Evolutionary conservation across 53 echinoderm and acorn worm species (phyloP).

Genomic region (Temnopleurus reevesii): DNA sequence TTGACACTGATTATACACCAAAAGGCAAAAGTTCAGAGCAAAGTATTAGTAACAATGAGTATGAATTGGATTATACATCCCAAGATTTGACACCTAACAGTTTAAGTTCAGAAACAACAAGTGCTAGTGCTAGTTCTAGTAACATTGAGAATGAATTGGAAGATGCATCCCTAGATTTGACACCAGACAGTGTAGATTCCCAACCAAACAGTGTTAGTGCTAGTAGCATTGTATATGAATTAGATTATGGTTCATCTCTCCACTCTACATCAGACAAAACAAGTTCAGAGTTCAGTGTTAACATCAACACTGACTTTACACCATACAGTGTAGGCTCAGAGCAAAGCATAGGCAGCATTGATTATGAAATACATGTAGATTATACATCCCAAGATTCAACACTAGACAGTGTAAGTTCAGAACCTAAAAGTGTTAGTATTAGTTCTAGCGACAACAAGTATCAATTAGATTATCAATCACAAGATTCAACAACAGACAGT

Average conservation of each 20-base stretch:
- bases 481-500: neutral
- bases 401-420: neutral
- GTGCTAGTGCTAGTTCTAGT: neutral
- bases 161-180: neutral
- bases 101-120: neutral
- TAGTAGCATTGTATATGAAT: neutral
- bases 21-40: no score
- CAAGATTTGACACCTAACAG: neutral
- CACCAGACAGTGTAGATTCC: neutral
- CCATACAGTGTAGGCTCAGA: neutral
- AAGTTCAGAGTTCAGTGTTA: neutral
- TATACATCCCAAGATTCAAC: neutral
- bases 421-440: neutral
- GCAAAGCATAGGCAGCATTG: no score
- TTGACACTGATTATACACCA: neutral
- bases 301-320: neutral
- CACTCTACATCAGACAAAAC: neutral
- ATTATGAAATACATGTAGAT: no score
- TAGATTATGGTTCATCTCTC: neutral
- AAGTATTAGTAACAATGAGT: neutral
- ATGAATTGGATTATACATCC: neutral
- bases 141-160: neutral
- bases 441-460: neutral
- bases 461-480: no score
- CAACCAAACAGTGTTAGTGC: neutral